A percentile compares a stretch with the other conserved stretches of the same genome.
Conservation (phyloP, 2,797 vertebrate species). For the Kryptopterus vitreolus region DNA sequence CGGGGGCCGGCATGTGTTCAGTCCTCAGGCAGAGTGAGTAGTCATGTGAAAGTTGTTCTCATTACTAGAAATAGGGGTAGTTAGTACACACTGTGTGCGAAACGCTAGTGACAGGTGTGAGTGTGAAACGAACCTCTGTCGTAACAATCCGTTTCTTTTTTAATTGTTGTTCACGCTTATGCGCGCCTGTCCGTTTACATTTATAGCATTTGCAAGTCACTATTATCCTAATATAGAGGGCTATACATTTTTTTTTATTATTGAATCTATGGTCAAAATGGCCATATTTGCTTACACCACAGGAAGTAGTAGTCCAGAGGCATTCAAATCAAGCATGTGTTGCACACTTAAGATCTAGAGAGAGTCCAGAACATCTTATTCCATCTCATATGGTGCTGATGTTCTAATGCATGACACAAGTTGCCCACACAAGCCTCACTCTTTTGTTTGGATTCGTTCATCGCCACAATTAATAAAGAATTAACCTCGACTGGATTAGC, state of each 20-base stretch:
- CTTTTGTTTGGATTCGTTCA: slow-evolving; percentile 72
- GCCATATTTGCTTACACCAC: neutral
- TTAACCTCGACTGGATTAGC: slow-evolving; percentile 65
- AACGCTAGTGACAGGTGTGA: slow-evolving; percentile 48
- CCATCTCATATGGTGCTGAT: slow-evolving; percentile 44
- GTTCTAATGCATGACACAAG: slow-evolving; percentile 65
- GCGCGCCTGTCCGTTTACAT: slow-evolving; percentile 4
- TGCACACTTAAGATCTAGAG: neutral
- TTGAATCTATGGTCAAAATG: neutral
- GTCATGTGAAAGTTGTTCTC: slow-evolving; percentile 50
- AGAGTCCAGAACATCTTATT: slow-evolving; percentile 60
- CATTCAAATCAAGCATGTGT: slow-evolving; percentile 18
- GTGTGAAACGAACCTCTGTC: slow-evolving; percentile 42
- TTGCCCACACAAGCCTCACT: slow-evolving; percentile 46
- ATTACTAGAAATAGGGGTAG: slow-evolving; percentile 40
- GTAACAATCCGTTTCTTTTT: slow-evolving; percentile 41
- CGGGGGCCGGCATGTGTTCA: slow-evolving; percentile 50
- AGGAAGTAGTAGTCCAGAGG: neutral
- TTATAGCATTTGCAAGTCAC: neutral
- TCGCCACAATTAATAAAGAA: slow-evolving; percentile 69
- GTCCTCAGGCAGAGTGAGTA: slow-evolving; percentile 47
- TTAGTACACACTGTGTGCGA: slow-evolving; percentile 45
- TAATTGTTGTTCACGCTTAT: neutral
- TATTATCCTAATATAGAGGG: neutral
- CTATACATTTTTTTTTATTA: neutral